Base-by-base conservation (phyloP, 2,113 vertebrate genomes). In the Mobula hypostoma region DNA sequence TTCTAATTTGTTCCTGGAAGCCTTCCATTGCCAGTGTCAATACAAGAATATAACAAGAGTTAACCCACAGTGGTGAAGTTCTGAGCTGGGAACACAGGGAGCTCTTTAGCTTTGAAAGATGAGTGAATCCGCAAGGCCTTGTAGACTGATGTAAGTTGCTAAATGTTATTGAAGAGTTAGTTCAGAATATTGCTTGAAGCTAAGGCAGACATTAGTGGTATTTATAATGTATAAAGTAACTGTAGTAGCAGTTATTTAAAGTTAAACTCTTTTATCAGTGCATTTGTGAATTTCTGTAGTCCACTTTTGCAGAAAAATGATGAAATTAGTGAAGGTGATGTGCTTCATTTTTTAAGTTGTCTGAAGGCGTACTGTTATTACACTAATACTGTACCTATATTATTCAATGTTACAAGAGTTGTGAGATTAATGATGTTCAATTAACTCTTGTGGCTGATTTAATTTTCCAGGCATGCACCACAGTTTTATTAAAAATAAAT, bases 241-340 rank as follows among this genome's bases (percentile, higher is more conserved):
- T n/a, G 74, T 5, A 3, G 77, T 94, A 29, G 92, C 94, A 94
- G 94, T 79, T 85, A 7, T 94, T 95, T 94, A 94, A 94, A 95
- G 95, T 94, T 70, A 82, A 21, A 56, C 1, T 32, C 93, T 0
- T 58, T 68, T 94, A 12, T 68, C 82, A 94, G 94, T 95, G 94
- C 92, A n/a, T 29, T 6, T 48, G 48, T 27, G 36, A 11, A 93
- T 74, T 63, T 32, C 29, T 66, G 12, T 74, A 74, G 48, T 93
- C 68, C 72, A 48, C 19, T 72, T 92, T 74, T 5, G 32, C 40
- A 48, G 90, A 93, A 93, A 93, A 93, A 74, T 93, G 8, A 74
- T 93, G 21, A 21, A 21, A 93, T 48, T 93, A 93, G 32, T 93
- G 68, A 72, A 21, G 90, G 21, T 74, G 63, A 93, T 72, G 21